Percentiles rank a stretch among this genome's conserved stretches.
Conservation (phyloP, 1,140 invertebrate species). For the Drosophila nigrodunni region DNA sequence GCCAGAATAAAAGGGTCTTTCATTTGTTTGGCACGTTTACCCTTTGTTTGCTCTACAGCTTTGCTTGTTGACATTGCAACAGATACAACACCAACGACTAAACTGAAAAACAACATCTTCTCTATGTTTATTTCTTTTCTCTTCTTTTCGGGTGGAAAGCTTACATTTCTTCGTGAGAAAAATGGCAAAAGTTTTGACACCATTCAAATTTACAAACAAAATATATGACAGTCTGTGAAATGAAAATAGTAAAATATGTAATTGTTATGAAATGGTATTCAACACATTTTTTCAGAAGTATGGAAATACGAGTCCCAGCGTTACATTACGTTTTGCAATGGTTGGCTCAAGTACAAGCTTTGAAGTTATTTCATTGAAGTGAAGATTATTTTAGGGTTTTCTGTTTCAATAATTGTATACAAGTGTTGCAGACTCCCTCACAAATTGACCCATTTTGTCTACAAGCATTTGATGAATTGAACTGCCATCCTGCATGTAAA, state of each 20-base stretch:
- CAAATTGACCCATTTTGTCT: too few species aligned
- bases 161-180: slow-evolving; percentile 25
- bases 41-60: slow-evolving; percentile 27
- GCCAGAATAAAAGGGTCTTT: slow-evolving; percentile 1
- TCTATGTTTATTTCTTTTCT: slow-evolving; percentile 25
- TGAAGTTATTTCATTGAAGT: not conserved
- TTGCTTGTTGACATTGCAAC: slow-evolving; percentile 41
- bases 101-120: slow-evolving; percentile 8
- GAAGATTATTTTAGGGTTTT: not conserved
- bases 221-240: not conserved
- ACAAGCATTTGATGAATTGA: slow-evolving; percentile 2
- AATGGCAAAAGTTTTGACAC: slow-evolving; percentile 30
- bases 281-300: too few species aligned
- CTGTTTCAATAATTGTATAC: not conserved
- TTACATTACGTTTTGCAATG: too few species aligned
- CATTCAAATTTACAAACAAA: slow-evolving; percentile 12
- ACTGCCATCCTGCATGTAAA: not conserved
- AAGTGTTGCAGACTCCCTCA: not conserved
- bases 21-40: not conserved
- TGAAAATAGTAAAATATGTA: not conserved
- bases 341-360: not conserved
- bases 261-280: not conserved
- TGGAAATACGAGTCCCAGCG: too few species aligned
- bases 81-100: slow-evolving; percentile 26
- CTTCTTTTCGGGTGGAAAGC: slow-evolving; percentile 20